phyloP scores from a whole-genome alignment of 1,140 invertebrate species.

The Bombus difficillimus region DNA sequence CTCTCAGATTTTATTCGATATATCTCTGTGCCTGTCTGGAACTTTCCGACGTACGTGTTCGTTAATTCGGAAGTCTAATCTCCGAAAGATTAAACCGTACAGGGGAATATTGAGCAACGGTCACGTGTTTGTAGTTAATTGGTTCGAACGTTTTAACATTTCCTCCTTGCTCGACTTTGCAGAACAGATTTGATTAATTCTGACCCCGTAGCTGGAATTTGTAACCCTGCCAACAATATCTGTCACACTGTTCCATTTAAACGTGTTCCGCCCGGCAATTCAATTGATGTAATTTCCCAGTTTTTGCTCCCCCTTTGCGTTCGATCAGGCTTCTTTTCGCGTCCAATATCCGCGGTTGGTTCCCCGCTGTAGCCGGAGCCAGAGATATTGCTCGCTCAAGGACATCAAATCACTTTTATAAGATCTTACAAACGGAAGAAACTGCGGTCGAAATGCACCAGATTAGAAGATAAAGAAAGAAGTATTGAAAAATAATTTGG shows the following conservation, averaged over 20 bases:
- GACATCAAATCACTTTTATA: background rate
- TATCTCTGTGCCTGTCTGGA: background rate
- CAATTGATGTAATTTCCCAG: constrained; percentile 22
- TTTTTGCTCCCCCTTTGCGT: background rate
- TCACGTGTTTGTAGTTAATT: constrained; percentile 14
- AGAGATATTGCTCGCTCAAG: constrained; percentile 3
- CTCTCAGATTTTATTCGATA: background rate
- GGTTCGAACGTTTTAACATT: constrained; percentile 20
- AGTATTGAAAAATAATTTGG: background rate
- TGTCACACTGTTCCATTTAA: constrained; percentile 16
- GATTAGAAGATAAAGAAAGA: background rate
- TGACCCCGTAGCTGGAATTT: constrained; percentile 14
- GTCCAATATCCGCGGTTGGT: background rate
- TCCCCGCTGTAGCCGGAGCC: background rate
- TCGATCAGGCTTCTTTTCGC: constrained; percentile 6
- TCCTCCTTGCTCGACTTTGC: constrained; percentile 15
- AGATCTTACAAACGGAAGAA: background rate
- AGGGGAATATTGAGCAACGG: background rate
- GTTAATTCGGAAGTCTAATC: background rate
- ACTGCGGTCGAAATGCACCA: background rate
- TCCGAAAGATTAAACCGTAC: background rate
- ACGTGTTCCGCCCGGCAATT: background rate
- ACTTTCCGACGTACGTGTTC: background rate
- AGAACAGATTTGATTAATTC: constrained; percentile 29
- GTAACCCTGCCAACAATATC: constrained; percentile 27